Base-by-base conservation (phyloP, 2,888 invertebrate species). In the Pomacea canaliculata region DNA sequence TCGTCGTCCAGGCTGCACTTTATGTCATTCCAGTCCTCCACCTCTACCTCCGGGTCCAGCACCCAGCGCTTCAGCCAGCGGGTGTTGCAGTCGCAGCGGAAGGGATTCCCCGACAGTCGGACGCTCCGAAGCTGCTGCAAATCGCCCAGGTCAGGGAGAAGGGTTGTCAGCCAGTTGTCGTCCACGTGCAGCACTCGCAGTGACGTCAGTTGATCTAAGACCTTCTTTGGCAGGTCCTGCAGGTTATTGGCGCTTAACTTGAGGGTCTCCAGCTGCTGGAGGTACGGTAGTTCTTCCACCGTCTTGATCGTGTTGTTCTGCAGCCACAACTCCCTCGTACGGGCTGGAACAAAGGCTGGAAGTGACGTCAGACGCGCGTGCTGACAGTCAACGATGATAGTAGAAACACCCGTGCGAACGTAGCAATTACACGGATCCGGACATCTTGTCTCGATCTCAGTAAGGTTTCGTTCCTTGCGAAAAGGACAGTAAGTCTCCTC, bases 1-100 rank as follows among this genome's bases (percentile, higher is more conserved):
- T 68, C 69, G n/a, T 70, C 72, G 13, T 76, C 75, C 13, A 71
- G 63, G 59, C 69, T 78, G 60, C 78, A 78, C 19, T 78, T 78
- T 23, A 79, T 75, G 27, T 69, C 46, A 1, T n/a, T 18, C 60
- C 69, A 72, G 66, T 79, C 79, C 56, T 60, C n/a, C 1, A 73
- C 70, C 48, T 67, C 37, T 0, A 72, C 70, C 59, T 67, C n/a
- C n/a, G 76, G 70, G 7, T 18, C 12, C 7, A 77, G 27, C 9
- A 79, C 9, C 79, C 79, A 79, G 19, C 51, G 27, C 60, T 79
- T 79, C 70, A 79, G 49, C 79, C 79, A 79, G 70, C 71, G 56
- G 18, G 75, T 75, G 69, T 77, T 67, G 62, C 79, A 79, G 73
- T 79, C 77, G 70, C 79, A 79, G 49, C 72, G 71, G 51, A 77